Base-by-base conservation (phyloP, 1,140 invertebrate species). In the Orussus abietinus region DNA sequence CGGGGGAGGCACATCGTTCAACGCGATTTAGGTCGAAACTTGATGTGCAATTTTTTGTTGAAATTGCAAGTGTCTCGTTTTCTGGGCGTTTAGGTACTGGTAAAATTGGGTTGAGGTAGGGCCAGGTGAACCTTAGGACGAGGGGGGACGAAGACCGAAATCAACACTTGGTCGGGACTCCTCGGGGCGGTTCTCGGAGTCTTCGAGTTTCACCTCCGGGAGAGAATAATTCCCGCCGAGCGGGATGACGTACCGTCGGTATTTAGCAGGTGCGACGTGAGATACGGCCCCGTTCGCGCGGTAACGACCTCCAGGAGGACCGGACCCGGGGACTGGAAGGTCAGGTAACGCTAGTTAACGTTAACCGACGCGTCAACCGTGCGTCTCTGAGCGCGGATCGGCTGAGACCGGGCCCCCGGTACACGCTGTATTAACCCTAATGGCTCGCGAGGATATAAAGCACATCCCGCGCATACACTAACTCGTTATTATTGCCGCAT, bases 401-500 rank as follows among this genome's bases (percentile, higher is more conserved):
- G 30, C 15, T 34, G 38, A 45, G 29, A 41, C 21, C 42, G 53
- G 54, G 42, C 28, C 53, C 48, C 39, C 53, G n/a, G n/a, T 42
- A 46, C 28, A 20, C 56, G 55, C 57, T 69, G 65, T 71, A 70
- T 68, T 71, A 69, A 68, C 69, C 66, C 62, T 72, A 71, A 71
- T 70, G 68, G 63, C 51, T 68, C 51, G 61, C 64, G 53, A 63
- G 57, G 63, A 68, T 65, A 71, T 72, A 72, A 72, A 72, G 66
- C 66, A 69, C 66, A 72, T 67, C 66, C 68, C 59, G 64, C 62
- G 66, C 66, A 65, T 70, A 70, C 47, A 64, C 63, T 66, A 68
- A 66, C 63, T 71, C 67, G 66, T 71, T 70, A 73, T 73, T 73
- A 73, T 73, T 69, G 59, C 63, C 60, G 63, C 61, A 71, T 71